Evolutionary conservation across 2,888 invertebrate species (phyloP).

Genomic region (Carcina quercana): DNA sequence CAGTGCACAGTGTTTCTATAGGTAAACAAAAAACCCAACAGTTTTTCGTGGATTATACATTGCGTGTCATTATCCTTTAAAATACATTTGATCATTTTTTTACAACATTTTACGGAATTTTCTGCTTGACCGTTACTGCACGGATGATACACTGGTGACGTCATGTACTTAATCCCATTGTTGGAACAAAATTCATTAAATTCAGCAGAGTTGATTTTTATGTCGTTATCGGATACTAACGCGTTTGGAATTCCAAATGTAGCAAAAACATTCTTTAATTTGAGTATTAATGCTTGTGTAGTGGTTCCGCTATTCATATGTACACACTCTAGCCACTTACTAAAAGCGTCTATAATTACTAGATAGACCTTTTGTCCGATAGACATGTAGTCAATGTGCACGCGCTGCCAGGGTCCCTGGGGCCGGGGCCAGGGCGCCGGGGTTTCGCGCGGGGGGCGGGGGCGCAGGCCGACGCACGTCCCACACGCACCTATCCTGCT

Average conservation of each 20-base stretch:
- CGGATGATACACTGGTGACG: slow-evolving; percentile 12
- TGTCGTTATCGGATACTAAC: slow-evolving; percentile 10
- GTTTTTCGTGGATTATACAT: slow-evolving; percentile 7
- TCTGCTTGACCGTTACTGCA: too few species aligned
- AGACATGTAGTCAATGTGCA: slow-evolving; percentile 15
- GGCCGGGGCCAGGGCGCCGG: slow-evolving; percentile 16
- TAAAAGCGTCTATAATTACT: slow-evolving; percentile 9
- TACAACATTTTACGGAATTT: slow-evolving; percentile 12
- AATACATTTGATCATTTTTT: slow-evolving; percentile 18
- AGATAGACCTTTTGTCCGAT: slow-evolving; percentile 9
- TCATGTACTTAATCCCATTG: slow-evolving; percentile 13
- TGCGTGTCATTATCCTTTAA: slow-evolving; percentile 6
- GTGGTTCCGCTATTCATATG: slow-evolving; percentile 9
- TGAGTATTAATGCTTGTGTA: slow-evolving; percentile 7
- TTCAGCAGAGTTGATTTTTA: slow-evolving; percentile 9
- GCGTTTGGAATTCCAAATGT: slow-evolving; percentile 10
- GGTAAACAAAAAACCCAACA: slow-evolving; percentile 16
- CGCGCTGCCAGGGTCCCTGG: slow-evolving; percentile 13
- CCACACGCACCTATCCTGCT: slow-evolving; percentile 7
- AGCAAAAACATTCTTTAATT: slow-evolving; percentile 10
- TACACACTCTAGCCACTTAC: slow-evolving; percentile 13
- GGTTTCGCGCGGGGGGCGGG: slow-evolving; percentile 13
- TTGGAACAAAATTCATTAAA: slow-evolving; percentile 12
- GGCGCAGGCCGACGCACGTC: slow-evolving; percentile 6
- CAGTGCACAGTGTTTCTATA: slow-evolving; percentile 19